Percentiles rank a stretch among this genome's conserved stretches.
Conservation (phyloP, 2,888 invertebrate species). For the Harpalus rufipes region DNA sequence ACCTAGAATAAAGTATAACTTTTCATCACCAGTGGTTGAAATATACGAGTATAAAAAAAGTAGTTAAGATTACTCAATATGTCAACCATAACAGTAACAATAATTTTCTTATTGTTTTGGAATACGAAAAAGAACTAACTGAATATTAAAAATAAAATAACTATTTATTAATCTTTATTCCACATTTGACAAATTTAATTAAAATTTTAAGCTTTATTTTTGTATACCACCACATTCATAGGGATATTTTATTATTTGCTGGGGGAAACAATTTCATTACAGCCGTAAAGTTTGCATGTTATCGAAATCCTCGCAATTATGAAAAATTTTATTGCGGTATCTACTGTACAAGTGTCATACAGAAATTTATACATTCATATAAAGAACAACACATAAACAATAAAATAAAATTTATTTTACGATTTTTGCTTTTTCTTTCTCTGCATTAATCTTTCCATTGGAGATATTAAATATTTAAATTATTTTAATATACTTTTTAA, state of each 20-base stretch:
- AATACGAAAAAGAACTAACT: too few relatives aligned
- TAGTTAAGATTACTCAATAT: too few relatives aligned
- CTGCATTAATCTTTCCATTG: not conserved
- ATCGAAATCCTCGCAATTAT: constrained; percentile 25
- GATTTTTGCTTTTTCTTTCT: not conserved
- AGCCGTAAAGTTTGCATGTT: not conserved
- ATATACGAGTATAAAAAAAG: too few relatives aligned
- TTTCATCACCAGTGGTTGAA: too few relatives aligned
- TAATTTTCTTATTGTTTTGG: too few relatives aligned
- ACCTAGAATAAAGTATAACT: too few relatives aligned
- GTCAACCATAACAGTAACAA: too few relatives aligned
- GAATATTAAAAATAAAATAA: too few relatives aligned
- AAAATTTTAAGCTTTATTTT: not conserved
- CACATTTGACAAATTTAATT: not conserved
- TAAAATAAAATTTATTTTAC: constrained; percentile 1
- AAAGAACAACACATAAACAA: not conserved
- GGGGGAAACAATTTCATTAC: constrained; percentile 23
- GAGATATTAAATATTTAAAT: not conserved
- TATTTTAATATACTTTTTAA: too few relatives aligned
- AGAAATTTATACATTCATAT: constrained; percentile 1
- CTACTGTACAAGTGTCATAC: not conserved
- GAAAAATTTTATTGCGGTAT: constrained; percentile 20
- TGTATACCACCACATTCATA: constrained; percentile 7
- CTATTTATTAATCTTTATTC: not conserved
- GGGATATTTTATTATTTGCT: constrained; percentile 23